Evolutionary conservation across 1,140 invertebrate genomes (phyloP).

Genomic region (Streblospio benedicti): DNA sequence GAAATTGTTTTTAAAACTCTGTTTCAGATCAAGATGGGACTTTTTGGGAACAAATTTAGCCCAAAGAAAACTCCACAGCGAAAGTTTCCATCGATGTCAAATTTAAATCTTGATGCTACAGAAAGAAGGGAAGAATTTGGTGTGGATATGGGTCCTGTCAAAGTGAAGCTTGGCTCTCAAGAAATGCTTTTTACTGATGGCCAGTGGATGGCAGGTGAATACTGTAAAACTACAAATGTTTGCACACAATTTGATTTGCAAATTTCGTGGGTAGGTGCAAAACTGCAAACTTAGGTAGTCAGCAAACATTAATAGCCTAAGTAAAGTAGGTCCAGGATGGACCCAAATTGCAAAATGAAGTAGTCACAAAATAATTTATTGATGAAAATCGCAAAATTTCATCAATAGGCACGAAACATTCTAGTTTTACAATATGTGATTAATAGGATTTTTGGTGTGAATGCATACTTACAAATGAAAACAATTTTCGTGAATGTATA

Average conservation of each 20-base stretch:
- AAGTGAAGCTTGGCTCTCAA: constrained; percentile 38
- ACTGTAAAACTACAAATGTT: not conserved
- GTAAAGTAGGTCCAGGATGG: not conserved
- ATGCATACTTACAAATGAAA: too few relatives aligned
- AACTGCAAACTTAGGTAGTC: not conserved
- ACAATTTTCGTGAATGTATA: too few relatives aligned
- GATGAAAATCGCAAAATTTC: not conserved
- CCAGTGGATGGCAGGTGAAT: constrained; percentile 39
- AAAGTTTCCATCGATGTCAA: constrained; percentile 42
- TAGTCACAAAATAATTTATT: not conserved
- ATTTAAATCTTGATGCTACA: constrained; percentile 38
- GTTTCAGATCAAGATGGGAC: not conserved
- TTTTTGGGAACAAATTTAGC: constrained; percentile 45
- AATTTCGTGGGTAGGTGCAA: not conserved
- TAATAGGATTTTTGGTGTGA: too few relatives aligned
- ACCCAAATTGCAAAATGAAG: too few relatives aligned
- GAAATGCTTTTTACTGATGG: constrained; percentile 44
- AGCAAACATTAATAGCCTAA: not conserved
- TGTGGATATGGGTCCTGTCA: constrained; percentile 37
- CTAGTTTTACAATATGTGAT: too few relatives aligned
- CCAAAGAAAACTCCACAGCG: constrained; percentile 44
- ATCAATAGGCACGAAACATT: too few relatives aligned
- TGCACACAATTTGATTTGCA: not conserved
- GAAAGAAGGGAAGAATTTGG: constrained; percentile 39
- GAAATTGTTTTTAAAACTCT: too few relatives aligned